Percentiles rank a stretch among this genome's conserved stretches.
Conservation (phyloP, 2,888 invertebrate genomes). For the Megalurothrips usitatus region DNA sequence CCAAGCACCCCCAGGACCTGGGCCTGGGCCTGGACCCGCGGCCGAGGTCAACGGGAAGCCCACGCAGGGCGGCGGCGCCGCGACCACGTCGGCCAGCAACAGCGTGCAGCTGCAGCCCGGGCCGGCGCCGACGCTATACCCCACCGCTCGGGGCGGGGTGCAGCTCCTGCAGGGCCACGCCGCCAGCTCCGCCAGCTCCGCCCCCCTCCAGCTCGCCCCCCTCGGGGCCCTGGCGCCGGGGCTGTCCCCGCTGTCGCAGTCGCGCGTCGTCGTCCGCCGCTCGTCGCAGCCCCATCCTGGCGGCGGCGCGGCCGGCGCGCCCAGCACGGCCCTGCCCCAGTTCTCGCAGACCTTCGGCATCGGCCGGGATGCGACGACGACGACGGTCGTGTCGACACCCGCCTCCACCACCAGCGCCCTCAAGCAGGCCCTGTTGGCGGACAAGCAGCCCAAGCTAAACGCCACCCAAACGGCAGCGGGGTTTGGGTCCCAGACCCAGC, state of each 20-base stretch:
- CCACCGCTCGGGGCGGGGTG: neutral
- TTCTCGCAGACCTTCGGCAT: slow-evolving; percentile 1
- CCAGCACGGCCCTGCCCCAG: slow-evolving; percentile 4
- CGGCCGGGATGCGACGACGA: neutral
- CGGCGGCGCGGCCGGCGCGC: neutral
- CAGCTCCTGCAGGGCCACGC: neutral
- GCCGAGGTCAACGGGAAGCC: neutral
- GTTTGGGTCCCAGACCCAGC: slow-evolving; percentile 21
- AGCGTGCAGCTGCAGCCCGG: neutral
- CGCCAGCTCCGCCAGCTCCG: no score
- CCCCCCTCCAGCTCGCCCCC: no score
- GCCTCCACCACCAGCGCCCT: neutral
- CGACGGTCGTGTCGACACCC: neutral
- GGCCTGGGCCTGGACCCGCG: no score
- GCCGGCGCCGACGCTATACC: neutral
- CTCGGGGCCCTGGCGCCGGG: neutral
- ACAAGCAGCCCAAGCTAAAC: neutral
- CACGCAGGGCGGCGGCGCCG: neutral
- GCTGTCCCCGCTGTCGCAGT: neutral
- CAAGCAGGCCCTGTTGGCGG: neutral
- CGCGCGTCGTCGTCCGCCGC: neutral
- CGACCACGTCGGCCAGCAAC: neutral
- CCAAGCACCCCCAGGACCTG: no score
- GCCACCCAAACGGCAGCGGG: neutral
- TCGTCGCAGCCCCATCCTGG: no score